Evolutionary conservation across 2,797 vertebrate species (phyloP).

Genomic region (Diglossa cyanea): DNA sequence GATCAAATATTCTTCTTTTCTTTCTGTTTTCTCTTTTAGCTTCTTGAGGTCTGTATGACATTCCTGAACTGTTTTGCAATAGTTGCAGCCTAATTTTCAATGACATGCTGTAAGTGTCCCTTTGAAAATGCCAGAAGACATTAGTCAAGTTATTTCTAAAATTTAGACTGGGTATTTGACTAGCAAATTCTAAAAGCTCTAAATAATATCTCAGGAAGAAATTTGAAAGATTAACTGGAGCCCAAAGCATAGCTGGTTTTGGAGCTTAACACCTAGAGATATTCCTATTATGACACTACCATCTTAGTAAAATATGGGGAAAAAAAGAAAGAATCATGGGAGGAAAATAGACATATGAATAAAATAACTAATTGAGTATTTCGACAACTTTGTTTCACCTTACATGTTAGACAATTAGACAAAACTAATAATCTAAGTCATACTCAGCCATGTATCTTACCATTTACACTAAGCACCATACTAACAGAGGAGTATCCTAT

Average conservation of each 20-base stretch:
- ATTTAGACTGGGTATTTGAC: background rate
- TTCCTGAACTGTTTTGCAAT: background rate
- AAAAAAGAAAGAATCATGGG: background rate
- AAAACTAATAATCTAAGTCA: background rate
- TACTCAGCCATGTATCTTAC: constrained; percentile 74
- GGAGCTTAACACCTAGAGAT: background rate
- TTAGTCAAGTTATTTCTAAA: background rate
- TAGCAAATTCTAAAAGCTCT: background rate
- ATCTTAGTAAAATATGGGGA: background rate
- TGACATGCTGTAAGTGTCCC: background rate
- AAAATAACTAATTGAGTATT: background rate
- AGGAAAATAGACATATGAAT: background rate
- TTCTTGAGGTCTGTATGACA: background rate
- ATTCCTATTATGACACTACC: background rate
- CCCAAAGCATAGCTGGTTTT: background rate
- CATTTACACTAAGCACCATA: constrained; percentile 93
- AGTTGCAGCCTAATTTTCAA: background rate
- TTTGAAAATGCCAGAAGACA: background rate
- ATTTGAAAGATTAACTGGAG: background rate
- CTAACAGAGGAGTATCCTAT: constrained; percentile 90
- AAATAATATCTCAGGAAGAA: background rate
- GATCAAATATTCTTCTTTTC: background rate
- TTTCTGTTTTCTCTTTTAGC: background rate
- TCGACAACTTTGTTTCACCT: background rate
- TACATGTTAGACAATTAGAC: background rate